These are phyloP conservation scores for Glyptemys insculpta DNA, from an alignment of 2,797 vertebrate species.

Conservation along the genomic window DNA sequence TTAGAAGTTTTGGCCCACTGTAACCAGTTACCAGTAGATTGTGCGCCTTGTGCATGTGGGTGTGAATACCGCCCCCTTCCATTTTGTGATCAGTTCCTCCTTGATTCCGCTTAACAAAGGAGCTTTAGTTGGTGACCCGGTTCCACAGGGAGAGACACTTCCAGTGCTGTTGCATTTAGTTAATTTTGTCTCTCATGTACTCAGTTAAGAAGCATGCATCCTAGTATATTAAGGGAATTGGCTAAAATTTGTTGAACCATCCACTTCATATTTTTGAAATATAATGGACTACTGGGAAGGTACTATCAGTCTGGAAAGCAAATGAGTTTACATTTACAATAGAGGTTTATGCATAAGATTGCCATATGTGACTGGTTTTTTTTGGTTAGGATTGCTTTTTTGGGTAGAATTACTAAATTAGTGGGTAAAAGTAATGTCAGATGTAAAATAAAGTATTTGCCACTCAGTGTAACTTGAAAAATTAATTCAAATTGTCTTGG, in stretches of 20 bases:
- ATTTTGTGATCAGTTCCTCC: not conserved
- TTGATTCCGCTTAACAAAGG: not conserved
- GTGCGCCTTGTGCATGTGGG: not conserved
- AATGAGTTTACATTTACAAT: not conserved
- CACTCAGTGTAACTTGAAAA: not conserved
- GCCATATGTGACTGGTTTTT: not conserved
- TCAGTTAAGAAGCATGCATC: not conserved
- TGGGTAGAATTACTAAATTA: not conserved
- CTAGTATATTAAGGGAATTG: not conserved
- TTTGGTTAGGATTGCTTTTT: not conserved
- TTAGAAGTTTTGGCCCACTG: not conserved
- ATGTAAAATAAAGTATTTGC: not conserved
- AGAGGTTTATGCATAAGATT: not conserved
- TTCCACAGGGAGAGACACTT: not conserved
- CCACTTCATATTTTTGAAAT: not conserved
- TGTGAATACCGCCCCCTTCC: not conserved
- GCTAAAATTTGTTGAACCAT: not conserved
- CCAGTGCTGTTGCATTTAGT: not conserved
- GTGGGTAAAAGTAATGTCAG: not conserved
- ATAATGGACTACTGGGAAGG: not conserved
- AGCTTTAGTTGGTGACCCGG: not conserved
- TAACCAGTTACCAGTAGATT: not conserved
- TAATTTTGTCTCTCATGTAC: not conserved
- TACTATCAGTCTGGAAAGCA: not conserved
- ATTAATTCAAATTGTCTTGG: not conserved